Evolutionary conservation across 2,113 vertebrate species (phyloP), one percentile per base, ranked within the genome.

Genomic region (Cyprinodon tularosa): DNA sequence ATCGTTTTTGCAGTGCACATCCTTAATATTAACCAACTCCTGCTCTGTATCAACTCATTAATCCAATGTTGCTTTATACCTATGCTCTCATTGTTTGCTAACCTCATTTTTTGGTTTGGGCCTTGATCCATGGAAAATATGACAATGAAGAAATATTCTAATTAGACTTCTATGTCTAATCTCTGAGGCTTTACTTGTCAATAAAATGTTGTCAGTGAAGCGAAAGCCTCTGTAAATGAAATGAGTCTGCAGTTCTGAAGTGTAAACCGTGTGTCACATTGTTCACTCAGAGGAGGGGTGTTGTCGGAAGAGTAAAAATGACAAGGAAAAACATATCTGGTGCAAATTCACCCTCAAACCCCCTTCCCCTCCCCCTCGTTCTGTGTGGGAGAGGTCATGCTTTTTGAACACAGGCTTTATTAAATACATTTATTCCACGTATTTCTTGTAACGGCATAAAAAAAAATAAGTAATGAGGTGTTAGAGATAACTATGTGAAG

Each of bases 401-500:
- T 92, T 91, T 90, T 90, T 91, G 86, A 89, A 87, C 91, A 92
- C 88, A 83, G 88, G 84, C 84, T 79, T 89, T 80, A 68, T 63
- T 78, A 76, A 86, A 83, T 85, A 92, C 86, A 90, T 90, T 80
- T 90, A 92, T 92, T 92, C 85, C 86, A 87, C 85, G 92, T 91
- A 88, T 89, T 91, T 93, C 85, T 89, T 86, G 90, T 88, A 91
- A 86, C 86, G 68, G 85, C 88, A 86, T 37, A 12, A 87, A 89
- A 91, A 57, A 57, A 57, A 86, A 80, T 91, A 91, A 86, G 81
- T 91, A 91, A 89, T 91, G 89, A 92, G 89, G 84, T 90, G 87
- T 76, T 84, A 66, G 72, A 87, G 91, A 94, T 93, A 90, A 92
- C 90, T 85, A 80, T 84, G 68, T 78, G 86, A 86, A 88, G 87